Base-by-base conservation (phyloP, 2,797 vertebrate species). In the Pagetopsis macropterus region DNA sequence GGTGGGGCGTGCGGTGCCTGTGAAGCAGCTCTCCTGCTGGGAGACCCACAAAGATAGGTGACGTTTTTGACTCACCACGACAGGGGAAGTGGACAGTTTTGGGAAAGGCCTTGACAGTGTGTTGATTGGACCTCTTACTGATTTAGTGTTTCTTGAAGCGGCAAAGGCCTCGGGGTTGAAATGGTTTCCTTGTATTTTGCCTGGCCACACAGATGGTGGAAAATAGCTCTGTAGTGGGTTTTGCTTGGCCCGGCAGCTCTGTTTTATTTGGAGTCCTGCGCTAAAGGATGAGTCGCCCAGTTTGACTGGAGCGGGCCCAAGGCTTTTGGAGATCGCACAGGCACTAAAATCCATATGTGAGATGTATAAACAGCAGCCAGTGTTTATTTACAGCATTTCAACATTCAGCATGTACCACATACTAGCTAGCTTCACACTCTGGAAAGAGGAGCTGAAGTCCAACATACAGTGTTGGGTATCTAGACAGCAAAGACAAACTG, bases 181-280 rank as follows among this genome's bases (percentile, higher is more conserved):
- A 88, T 77, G 86, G 85, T 91, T 89, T 83, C 89, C 86, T 87
- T 86, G 74, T 95, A 86, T 95, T 96, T 95, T 92, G 91, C 90
- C 95, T 96, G 95, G 95, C 94, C 82, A 75, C 84, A 63, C 49
- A 88, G 89, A 91, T 85, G 83, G 89, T 94, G 94, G 95, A 95
- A 95, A 95, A 94, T 88, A 93, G 87, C 93, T 93, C 85, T 85
- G 81, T 81, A 89, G 92, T 85, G 87, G 90, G 87, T 94, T 95
- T 90, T 89, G 85, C 91, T 95, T 94, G 91, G 94, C 93, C 15
- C 74, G 0, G 52, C 78, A 77, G 86, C 78, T 69, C 87, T 95
- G 92, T 95, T 96, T 95, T 93, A 79, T 92, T 95, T 95, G 95
- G 94, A 96, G 88, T 82, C 86, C 75, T 83, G 87, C 74, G 68